Conservation (phyloP, 1,140 invertebrate genomes). For the Telenomus remus region DNA sequence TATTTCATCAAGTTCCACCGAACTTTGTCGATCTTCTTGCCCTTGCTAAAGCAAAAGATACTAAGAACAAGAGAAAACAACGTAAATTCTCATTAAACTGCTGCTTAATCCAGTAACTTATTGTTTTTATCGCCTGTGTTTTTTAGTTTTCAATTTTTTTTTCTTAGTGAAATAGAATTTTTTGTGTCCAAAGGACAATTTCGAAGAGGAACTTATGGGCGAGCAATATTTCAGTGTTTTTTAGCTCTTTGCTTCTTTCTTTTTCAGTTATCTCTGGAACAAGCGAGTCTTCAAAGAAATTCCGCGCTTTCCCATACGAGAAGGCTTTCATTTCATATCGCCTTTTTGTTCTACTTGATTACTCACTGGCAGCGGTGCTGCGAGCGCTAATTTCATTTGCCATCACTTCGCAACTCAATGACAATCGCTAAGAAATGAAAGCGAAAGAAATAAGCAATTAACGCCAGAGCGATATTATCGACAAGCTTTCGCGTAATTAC, state of each 20-base stretch:
- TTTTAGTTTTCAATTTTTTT: too few species aligned
- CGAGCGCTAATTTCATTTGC: slow-evolving; percentile 21
- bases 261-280: slow-evolving; percentile 34
- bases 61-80: too few species aligned
- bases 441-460: slow-evolving; percentile 30
- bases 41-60: too few species aligned
- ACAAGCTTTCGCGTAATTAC: slow-evolving; percentile 45
- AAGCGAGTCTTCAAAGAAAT: too few species aligned
- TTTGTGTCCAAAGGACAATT: slow-evolving; percentile 64
- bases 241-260: slow-evolving; percentile 44
- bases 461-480: slow-evolving; percentile 37
- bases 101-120: too few species aligned
- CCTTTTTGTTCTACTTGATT: slow-evolving; percentile 35
- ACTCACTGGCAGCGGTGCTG: slow-evolving; percentile 27
- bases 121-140: too few species aligned
- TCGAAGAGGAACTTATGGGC: slow-evolving; percentile 58
- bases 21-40: too few species aligned
- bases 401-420: neutral
- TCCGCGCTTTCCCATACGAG: too few species aligned
- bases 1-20: too few species aligned
- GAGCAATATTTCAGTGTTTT: slow-evolving; percentile 57
- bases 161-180: too few species aligned
- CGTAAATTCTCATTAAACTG: too few species aligned
- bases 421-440: slow-evolving; percentile 18
- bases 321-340: slow-evolving; percentile 15